These are phyloP conservation scores for Formica selysi DNA, from an alignment of 1,140 invertebrate species.

Conservation along the genomic window DNA sequence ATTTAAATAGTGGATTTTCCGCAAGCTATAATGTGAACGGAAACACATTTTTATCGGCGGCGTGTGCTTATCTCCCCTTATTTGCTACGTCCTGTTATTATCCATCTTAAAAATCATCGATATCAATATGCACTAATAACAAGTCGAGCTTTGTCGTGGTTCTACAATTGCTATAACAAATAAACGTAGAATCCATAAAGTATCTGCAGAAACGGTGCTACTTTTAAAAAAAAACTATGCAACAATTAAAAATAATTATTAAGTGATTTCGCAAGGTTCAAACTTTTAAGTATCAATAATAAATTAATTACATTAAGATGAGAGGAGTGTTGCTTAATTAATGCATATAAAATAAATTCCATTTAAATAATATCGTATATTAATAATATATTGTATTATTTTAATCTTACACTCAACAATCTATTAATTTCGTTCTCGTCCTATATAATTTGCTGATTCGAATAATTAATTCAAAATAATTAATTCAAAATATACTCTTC, in stretches of 20 bases:
- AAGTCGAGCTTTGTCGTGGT: conserved; percentile 2
- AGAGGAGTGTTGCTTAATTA: conserved; percentile 2
- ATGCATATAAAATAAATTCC: conserved; percentile 2
- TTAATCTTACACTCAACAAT: neutral
- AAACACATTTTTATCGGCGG: neutral
- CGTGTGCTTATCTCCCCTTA: conserved; percentile 37
- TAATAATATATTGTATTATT: neutral
- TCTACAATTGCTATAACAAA: neutral
- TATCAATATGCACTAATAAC: conserved; percentile 47
- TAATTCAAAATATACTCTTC: neutral
- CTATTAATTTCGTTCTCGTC: neutral
- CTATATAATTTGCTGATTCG: neutral
- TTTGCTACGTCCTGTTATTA: conserved; percentile 33
- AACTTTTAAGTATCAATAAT: neutral
- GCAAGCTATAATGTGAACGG: neutral
- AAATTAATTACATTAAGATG: neutral
- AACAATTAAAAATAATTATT: neutral
- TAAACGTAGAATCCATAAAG: neutral
- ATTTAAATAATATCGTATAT: neutral
- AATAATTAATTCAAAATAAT: neutral
- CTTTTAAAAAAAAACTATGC: conserved; percentile 1
- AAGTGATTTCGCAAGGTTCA: neutral
- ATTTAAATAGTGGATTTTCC: conserved; percentile 3
- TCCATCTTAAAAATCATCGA: conserved; percentile 26
- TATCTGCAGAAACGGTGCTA: neutral